A percentile compares a stretch with the other conserved stretches of the same genome.
Evolutionary conservation across 2,888 invertebrate genomes (phyloP).

Genomic region (Petrolisthes manimaculis): DNA sequence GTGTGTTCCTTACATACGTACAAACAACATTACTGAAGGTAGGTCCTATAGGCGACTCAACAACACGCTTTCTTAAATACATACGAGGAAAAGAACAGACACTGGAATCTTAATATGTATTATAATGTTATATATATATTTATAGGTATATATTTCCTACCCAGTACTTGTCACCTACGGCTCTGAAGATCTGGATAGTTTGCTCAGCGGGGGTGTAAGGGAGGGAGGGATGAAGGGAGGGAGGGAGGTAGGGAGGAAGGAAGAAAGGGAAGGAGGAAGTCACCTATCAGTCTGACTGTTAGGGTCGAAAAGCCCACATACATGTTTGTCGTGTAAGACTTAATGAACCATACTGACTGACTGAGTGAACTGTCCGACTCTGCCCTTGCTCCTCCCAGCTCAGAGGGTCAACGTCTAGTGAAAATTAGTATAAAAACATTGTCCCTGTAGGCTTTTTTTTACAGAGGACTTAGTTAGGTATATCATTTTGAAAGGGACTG

Average conservation of each 20-base stretch:
- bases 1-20: conserved; percentile 40
- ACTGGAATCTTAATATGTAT: conserved; percentile 40
- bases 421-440: no score
- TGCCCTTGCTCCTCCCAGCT: conserved; percentile 4
- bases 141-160: conserved; percentile 42
- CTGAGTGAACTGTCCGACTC: not conserved
- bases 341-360: conserved; percentile 1
- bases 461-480: no score
- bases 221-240: conserved; percentile 16
- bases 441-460: no score
- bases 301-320: conserved; percentile 6
- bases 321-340: not conserved
- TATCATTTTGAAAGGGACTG: no score
- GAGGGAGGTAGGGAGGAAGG: conserved; percentile 8
- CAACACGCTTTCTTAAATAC: conserved; percentile 34
- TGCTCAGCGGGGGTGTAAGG: conserved; percentile 6
- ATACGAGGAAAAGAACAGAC: conserved; percentile 32
- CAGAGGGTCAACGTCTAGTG: not conserved
- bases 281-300: conserved; percentile 1
- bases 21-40: conserved; percentile 26
- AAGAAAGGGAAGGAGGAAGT: not conserved
- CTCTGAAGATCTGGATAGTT: conserved; percentile 31
- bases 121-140: conserved; percentile 44
- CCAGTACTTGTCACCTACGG: conserved; percentile 41
- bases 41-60: not conserved